Base-by-base conservation (phyloP, 2,113 vertebrate genomes). In the Ptyas mucosa region DNA sequence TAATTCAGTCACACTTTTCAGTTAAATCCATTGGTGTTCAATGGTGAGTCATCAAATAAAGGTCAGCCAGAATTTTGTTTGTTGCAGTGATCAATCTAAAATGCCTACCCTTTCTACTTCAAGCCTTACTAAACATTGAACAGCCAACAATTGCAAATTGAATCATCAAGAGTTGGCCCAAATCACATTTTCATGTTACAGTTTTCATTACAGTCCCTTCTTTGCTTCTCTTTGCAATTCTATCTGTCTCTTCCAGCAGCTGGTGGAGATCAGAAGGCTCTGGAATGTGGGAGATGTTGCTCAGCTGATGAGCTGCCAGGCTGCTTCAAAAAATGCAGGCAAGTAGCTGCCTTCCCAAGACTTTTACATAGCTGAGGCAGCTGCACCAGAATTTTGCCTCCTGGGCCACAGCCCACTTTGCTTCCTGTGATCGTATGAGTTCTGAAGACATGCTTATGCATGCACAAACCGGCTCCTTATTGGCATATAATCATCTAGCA, bases 231-330 rank as follows among this genome's bases (percentile, higher is more conserved):
- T 88, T 69, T 88, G 88, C 52, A 81, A 21, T 87, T 75, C 61
- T 92, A 89, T 92, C 87, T 89, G 53, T 92, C 61, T 20, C 58
- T 43, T 75, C 34, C 69, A 39, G 87, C 91, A 92, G 91, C 91
- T 92, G 91, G 87, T 89, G 34, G 51, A 92, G 91, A 92, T 92
- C 87, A 89, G 87, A 92, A 89, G 61, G 61, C 51, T 75, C 23
- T 81, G 91, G 91, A 89, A 92, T 89, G 91, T 52, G 75, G 87
- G 34, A 64, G 91, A 54, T 89, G 75, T 26, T 39, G 20, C 61
- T 88, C 14, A 89, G 87, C 51, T 75, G 87, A 92, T 88, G 58
- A 55, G 61, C 61, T 89, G 87, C 51, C 91, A n/a, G 53, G 61
- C 34, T 88, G 49, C 91, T 39, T 89, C 51, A 9, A 75, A 92